Base-by-base conservation (phyloP, 2,888 invertebrate species). In the Carabus problematicus region DNA sequence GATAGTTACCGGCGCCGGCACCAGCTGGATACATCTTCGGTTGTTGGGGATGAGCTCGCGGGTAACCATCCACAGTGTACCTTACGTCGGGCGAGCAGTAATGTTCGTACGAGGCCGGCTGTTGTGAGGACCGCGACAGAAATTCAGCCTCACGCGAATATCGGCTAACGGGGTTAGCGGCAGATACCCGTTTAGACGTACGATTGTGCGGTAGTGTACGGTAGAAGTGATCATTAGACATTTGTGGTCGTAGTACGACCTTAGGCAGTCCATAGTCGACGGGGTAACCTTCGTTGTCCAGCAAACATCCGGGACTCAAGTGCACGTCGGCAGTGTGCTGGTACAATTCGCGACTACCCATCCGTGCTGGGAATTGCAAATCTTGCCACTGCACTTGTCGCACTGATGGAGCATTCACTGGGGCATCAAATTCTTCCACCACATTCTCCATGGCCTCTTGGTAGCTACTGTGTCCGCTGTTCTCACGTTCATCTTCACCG, bases 1-100 rank as follows among this genome's bases (percentile, higher is more conserved):
- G 82, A 75, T 82, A 83, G 58, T 61, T 70, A 58, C 59, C 67
- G 66, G 54, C 69, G 69, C 62, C 62, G 60, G 43, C 41, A 69
- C 63, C 69, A 47, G 67, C 16, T 9, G 64, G 42, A 29, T 61
- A 45, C 19, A 78, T 79, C 16, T 79, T 77, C 59, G 76, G 77
- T 14, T 78, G 74, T 47, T 73, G 72, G 29, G 79, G 77, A 12
- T 78, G 75, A 52, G 79, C 77, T 39, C 62, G 78, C 0, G 92
- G 92, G 79, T 93, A 93, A 8, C 93, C 93, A 74, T 93, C 93
- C 66, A 90, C 88, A 3, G 93, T 93, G 77, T 92, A 91, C 72
- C 92, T 86, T 60, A 91, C 87, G 78, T 88, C 88, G 52, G 83
- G 80, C 62, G 84, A 82, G 72, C 82, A 79, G 77, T 84, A 85